These are phyloP conservation scores for Rutpela maculata DNA, from an alignment of 2,888 invertebrate species.

Conservation along the genomic window DNA sequence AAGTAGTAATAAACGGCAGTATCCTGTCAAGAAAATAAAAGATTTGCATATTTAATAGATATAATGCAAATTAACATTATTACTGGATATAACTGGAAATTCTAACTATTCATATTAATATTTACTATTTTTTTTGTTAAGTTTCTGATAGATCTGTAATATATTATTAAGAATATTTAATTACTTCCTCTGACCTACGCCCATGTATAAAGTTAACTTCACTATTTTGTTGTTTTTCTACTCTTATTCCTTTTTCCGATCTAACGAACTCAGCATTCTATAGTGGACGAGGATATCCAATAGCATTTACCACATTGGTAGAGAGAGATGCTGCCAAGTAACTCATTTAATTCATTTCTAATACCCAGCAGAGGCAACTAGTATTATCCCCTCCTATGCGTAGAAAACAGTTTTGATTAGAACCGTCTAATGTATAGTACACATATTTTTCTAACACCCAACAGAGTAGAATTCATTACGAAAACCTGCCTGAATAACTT, in stretches of 20 bases:
- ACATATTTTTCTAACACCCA: constrained; percentile 9
- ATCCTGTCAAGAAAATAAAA: too few species aligned
- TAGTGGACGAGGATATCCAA: constrained; percentile 27
- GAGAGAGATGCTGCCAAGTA: constrained; percentile 37
- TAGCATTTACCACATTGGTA: background rate
- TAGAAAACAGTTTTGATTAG: constrained; percentile 30
- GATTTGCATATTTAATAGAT: constrained; percentile 13
- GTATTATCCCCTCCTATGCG: constrained; percentile 22
- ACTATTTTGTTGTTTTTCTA: constrained; percentile 39
- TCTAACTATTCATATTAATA: background rate
- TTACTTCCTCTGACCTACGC: constrained; percentile 37
- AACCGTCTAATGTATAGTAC: constrained; percentile 21
- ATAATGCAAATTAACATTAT: constrained; percentile 27
- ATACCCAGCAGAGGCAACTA: constrained; percentile 31
- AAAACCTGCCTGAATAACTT: constrained; percentile 28
- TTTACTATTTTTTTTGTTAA: background rate
- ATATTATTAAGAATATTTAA: constrained; percentile 21
- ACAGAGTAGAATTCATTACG: background rate
- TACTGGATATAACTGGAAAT: constrained; percentile 5
- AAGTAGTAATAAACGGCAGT: background rate
- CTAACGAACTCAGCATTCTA: constrained; percentile 41
- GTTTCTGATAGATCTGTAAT: constrained; percentile 2
- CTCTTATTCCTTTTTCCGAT: constrained; percentile 37
- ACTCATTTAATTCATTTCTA: constrained; percentile 41
- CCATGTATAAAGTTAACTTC: constrained; percentile 29